phyloP scores from a whole-genome alignment of 2,113 vertebrate genomes.

The Alethe diademata region DNA sequence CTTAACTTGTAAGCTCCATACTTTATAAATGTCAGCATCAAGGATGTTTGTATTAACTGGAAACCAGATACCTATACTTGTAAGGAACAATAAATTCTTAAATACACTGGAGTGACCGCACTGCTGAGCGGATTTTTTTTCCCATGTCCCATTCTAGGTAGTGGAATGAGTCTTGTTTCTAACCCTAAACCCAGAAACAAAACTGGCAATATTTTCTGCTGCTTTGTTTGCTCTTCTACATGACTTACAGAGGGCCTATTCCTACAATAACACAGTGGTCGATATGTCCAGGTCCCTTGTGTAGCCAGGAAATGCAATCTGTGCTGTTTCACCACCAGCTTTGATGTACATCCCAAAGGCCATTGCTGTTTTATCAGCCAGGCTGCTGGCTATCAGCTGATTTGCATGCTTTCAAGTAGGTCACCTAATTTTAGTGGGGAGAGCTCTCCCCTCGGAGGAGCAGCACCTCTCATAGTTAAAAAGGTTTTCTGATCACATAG shows the following conservation, averaged over 20 bases:
- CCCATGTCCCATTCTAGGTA: neutral
- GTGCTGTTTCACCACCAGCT: neutral
- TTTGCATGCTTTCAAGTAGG: neutral
- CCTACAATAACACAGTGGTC: fast-evolving
- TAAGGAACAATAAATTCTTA: neutral
- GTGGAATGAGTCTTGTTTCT: neutral
- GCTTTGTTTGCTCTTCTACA: neutral
- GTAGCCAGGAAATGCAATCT: neutral
- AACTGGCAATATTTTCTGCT: neutral
- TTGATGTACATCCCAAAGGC: neutral
- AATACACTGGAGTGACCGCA: neutral
- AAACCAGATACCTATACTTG: neutral
- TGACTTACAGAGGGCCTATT: neutral
- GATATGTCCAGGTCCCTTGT: neutral
- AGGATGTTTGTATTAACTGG: neutral
- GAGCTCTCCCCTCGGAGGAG: neutral
- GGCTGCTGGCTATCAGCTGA: neutral
- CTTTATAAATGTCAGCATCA: neutral
- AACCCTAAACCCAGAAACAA: neutral
- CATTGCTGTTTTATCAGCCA: neutral
- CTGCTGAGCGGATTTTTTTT: neutral
- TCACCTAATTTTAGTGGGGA: neutral
- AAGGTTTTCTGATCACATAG: neutral
- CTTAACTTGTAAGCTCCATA: neutral
- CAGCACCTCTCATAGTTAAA: neutral